Base-by-base conservation (phyloP, 2,888 invertebrate genomes). In the Argyresthia albistria region DNA sequence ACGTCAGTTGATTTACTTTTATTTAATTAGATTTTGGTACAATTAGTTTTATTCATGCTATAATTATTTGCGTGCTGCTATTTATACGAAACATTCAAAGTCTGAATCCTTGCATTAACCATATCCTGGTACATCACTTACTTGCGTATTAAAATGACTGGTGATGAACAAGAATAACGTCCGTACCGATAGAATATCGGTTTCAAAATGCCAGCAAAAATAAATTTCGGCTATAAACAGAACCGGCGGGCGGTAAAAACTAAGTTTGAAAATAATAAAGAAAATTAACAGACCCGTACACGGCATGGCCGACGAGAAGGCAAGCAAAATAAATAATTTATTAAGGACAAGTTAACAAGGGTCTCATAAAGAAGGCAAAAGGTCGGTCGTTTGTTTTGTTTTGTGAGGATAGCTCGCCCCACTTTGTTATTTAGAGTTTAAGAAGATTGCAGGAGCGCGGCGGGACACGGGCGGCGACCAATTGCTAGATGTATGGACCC, bases 321-420 rank as follows among this genome's bases (percentile, higher is more conserved):
- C 48, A 54, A 54, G 69, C 70, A 70, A 77, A 80, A 84, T 86
- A 84, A 84, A 86, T 86, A 79, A 84, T 83, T 84, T 86, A 86
- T 82, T 82, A 82, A 82, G 80, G 80, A 80, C 80, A 83, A 83
- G 83, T 82, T 86, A 87, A 84, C 86, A 86, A 86, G 83, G 86
- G 83, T 80, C 84, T 83, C 80, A 78, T 86, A 86, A 86, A 86
- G 83, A 86, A 83, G 84, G 83, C 83, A 82, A 82, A 80, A 84
- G 86, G 86, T 81, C 76, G 78, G 80, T 82, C 80, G 83, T 86
- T 87, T 84, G 84, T 84, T 84, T 79, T 71, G 46, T 52, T 52
- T 80, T 74, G 73, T 69, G 72, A 74, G 77, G 76, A 79, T 78
- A 76, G 75, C 68, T 74, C 67, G 70, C 75, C 76, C 76, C 75